Percentiles rank a stretch among this genome's conserved stretches.
Evolutionary conservation across 2,888 invertebrate species (phyloP).

Genomic region (Scaptomyza polygonia): DNA sequence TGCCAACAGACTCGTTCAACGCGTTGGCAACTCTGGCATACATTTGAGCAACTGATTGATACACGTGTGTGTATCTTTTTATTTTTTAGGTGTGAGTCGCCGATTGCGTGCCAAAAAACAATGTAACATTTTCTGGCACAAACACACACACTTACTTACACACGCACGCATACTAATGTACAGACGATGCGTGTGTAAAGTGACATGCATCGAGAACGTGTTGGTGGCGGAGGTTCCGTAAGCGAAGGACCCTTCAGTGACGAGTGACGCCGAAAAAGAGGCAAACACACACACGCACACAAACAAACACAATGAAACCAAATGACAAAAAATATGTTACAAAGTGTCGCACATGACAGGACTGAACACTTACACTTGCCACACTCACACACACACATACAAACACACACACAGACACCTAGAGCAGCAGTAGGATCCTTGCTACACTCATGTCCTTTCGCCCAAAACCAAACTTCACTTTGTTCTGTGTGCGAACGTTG

Average conservation of each 20-base stretch:
- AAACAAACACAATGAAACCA: conserved; percentile 64
- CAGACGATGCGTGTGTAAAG: conserved; percentile 19
- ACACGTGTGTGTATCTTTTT: conserved; percentile 26
- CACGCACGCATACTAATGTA: conserved; percentile 1
- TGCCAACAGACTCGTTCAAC: conserved; percentile 32
- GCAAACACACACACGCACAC: conserved; percentile 61
- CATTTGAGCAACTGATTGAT: conserved; percentile 66
- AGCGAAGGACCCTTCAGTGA: conserved; percentile 53
- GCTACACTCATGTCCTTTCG: conserved; percentile 44
- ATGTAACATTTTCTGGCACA: conserved; percentile 60
- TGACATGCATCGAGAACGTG: conserved; percentile 34
- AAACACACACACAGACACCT: conserved; percentile 15
- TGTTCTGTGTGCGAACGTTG: conserved; percentile 62
- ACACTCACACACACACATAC: conserved; percentile 16
- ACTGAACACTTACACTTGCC: conserved; percentile 11
- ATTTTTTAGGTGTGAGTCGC: conserved; percentile 32
- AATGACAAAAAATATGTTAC: conserved; percentile 79
- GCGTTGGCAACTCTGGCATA: conserved; percentile 44
- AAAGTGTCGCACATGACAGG: conserved; percentile 75
- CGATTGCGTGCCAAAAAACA: conserved; percentile 65
- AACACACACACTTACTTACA: conserved; percentile 12
- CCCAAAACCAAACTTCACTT: conserved; percentile 61
- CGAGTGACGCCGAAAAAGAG: conserved; percentile 72
- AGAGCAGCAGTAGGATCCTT: conserved; percentile 23
- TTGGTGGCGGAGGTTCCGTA: too few species aligned